Evolutionary conservation across 2,797 vertebrate genomes (phyloP).

Genomic region (Sebastes iracundus): DNA sequence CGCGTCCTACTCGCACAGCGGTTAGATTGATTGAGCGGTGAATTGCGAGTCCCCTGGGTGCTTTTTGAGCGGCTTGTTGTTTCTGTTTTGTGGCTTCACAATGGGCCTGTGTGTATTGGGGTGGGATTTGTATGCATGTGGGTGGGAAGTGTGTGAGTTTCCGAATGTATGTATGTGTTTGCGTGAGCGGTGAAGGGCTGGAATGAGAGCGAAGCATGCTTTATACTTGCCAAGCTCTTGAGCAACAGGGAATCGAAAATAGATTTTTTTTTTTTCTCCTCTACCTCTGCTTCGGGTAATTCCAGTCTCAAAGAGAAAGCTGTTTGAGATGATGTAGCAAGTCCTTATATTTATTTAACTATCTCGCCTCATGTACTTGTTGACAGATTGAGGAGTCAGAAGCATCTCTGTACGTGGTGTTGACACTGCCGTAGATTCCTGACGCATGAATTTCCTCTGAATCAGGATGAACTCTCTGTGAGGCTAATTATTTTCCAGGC

Average conservation of each 20-base stretch:
- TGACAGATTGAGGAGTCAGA: slow-evolving; percentile 24
- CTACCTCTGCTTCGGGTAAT: slow-evolving; percentile 44
- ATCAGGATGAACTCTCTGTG: not conserved
- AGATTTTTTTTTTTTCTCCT: not conserved
- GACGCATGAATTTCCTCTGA: not conserved
- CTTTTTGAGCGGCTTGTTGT: slow-evolving; percentile 76
- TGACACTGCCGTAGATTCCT: slow-evolving; percentile 1
- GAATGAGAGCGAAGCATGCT: slow-evolving; percentile 33
- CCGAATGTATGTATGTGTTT: slow-evolving; percentile 40
- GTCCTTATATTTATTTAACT: not conserved
- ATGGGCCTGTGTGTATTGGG: slow-evolving; percentile 65
- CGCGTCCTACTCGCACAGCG: slow-evolving; percentile 31
- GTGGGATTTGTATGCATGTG: slow-evolving; percentile 66
- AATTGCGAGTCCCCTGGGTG: slow-evolving; percentile 82
- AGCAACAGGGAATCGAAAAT: slow-evolving; percentile 48
- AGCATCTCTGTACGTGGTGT: not conserved
- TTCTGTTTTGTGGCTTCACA: slow-evolving; percentile 77
- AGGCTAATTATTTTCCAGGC: not conserved
- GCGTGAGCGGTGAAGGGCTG: slow-evolving; percentile 34
- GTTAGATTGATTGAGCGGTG: slow-evolving; percentile 79
- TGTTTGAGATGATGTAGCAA: slow-evolving; percentile 23
- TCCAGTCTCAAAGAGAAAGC: slow-evolving; percentile 33
- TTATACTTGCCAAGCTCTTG: slow-evolving; percentile 55
- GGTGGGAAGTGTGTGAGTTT: slow-evolving; percentile 56
- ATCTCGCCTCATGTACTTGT: not conserved